Conservation (phyloP, 2,113 vertebrate species). For the Martes martes region DNA sequence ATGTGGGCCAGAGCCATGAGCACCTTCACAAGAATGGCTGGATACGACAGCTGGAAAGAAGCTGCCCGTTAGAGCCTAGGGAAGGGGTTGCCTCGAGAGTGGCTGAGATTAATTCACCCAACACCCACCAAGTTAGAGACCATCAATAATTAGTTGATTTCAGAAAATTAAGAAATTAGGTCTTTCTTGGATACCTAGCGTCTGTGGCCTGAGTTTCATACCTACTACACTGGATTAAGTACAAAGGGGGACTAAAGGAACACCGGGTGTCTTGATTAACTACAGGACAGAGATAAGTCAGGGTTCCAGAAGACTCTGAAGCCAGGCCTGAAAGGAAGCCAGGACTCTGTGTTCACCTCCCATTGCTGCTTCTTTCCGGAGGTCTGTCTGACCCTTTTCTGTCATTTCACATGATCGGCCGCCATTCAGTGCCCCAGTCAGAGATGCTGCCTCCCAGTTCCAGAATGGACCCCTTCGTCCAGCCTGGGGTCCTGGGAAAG, state of each 20-base stretch:
- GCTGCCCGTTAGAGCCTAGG: neutral
- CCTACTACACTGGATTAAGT: neutral
- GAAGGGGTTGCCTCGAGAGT: neutral
- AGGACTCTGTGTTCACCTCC: neutral
- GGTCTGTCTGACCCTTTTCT: neutral
- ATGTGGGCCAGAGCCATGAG: neutral
- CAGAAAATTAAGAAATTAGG: neutral
- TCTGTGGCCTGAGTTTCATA: neutral
- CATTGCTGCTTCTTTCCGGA: neutral
- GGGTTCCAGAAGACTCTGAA: neutral
- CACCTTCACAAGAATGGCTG: neutral
- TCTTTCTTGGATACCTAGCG: neutral
- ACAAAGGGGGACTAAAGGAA: neutral
- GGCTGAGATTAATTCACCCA: neutral
- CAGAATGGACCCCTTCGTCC: neutral
- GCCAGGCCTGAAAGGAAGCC: neutral
- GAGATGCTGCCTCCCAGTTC: neutral
- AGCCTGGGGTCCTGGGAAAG: neutral
- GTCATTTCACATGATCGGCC: neutral
- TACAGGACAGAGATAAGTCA: neutral
- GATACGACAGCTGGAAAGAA: neutral
- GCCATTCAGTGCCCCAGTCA: fast-evolving
- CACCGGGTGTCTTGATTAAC: neutral
- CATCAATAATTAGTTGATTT: neutral
- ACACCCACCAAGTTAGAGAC: neutral